Base-by-base conservation (phyloP, 2,888 invertebrate genomes). In the Tachina lurida region DNA sequence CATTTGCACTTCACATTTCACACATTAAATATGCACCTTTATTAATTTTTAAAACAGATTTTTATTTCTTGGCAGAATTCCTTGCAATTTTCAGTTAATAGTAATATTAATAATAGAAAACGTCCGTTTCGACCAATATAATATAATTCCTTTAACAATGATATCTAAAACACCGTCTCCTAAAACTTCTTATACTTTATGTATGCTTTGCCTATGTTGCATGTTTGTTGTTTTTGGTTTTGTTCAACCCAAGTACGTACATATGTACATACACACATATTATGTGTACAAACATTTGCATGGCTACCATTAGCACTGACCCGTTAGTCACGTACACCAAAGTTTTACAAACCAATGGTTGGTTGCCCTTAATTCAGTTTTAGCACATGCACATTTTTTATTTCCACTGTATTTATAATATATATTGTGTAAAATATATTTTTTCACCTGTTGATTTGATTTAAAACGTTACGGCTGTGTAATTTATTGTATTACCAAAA, bases 261-360 rank as follows among this genome's bases (percentile, higher is more conserved):
- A 31, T 31, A 31, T 31, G 39, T 22, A 15, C 19, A n/a, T n/a
- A 56, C 49, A 10, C 19, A n/a, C n/a, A n/a, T n/a, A n/a, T n/a
- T n/a, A n/a, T n/a, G 39, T 19, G 60, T 12, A 47, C 73, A 60
- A 73, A 47, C 54, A 41, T 63, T 52, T 47, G 54, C 12, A 15
- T 70, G 70, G 10, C 80, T 73, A 79, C 86, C 86, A 86, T 86
- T 86, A 45, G 43, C 49, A 67, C 13, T 56, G n/a, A 10, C 10
- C 71, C 54, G 47, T 67, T 56, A 86, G 86, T 86, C 86, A 86
- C 86, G 86, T 86, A 86, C 15, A 73, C 86, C 86, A 83, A 19
- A 54, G 5, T 68, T 60, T 43, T 45, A 31, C 60, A 62, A 43
- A 52, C 31, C 54, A 56, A 56, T 43, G 43, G 8, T 7, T 43